Percentiles rank a stretch among this genome's conserved stretches.
Evolutionary conservation across 2,888 invertebrate species (phyloP).

Genomic region (Cancer borealis): DNA sequence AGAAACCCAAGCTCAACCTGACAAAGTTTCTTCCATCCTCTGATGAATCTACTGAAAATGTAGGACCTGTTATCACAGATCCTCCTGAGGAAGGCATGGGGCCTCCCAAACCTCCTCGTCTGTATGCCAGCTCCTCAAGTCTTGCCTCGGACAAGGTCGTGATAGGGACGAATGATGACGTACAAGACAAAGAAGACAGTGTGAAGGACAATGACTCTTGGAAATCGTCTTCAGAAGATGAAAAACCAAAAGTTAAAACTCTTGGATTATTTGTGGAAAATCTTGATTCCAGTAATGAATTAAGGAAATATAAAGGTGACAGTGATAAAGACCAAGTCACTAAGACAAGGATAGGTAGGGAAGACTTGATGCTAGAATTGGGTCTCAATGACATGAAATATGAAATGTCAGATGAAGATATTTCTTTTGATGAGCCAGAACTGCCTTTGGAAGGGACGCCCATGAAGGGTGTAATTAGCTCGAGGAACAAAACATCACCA

Average conservation of each 20-base stretch:
- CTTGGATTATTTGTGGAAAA: conserved; percentile 22
- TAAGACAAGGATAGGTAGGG: conserved; percentile 39
- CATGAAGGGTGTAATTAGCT: conserved; percentile 39
- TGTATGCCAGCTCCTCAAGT: conserved; percentile 67
- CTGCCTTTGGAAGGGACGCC: conserved; percentile 65
- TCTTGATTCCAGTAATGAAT: background rate
- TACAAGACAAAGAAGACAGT: conserved; percentile 8
- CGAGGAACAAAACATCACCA: background rate
- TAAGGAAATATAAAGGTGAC: background rate
- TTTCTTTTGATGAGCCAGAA: conserved; percentile 58
- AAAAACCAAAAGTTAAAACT: conserved; percentile 45
- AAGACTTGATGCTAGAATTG: conserved; percentile 58
- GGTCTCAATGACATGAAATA: conserved; percentile 62
- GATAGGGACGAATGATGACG: background rate
- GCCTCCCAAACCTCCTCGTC: conserved; percentile 69
- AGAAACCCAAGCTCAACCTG: conserved; percentile 66
- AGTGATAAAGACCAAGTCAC: background rate
- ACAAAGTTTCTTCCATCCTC: conserved; percentile 69
- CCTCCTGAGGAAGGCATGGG: background rate
- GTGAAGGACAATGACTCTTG: conserved; percentile 61
- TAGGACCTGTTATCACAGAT: background rate
- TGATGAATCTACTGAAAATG: conserved; percentile 67
- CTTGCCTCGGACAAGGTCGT: conserved; percentile 49
- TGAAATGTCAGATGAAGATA: conserved; percentile 67
- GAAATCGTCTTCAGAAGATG: conserved; percentile 68